These are phyloP conservation scores for Neogobius melanostomus DNA, from an alignment of 2,113 vertebrate species.

Conservation along the genomic window DNA sequence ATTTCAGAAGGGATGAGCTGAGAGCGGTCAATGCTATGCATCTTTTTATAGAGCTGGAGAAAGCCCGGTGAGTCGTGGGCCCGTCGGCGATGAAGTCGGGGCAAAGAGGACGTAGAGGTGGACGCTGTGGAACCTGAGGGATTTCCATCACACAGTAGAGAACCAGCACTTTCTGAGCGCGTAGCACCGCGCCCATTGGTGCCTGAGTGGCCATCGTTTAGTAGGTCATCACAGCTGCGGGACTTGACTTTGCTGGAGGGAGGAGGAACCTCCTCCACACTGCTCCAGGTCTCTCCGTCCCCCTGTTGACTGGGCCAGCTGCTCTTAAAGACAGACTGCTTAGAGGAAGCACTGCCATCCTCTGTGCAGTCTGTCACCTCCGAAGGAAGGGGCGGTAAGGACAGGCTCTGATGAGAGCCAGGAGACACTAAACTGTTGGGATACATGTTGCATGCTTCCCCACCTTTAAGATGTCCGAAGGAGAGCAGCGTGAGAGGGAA, in stretches of 20 bases:
- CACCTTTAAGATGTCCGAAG: slow-evolving; percentile 86
- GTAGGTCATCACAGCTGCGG: slow-evolving; percentile 86
- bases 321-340: slow-evolving; percentile 84
- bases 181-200: slow-evolving; percentile 67
- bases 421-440: slow-evolving; percentile 85
- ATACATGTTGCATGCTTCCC: slow-evolving; percentile 88
- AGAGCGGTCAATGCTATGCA: slow-evolving; percentile 92
- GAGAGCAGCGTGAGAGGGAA: slow-evolving; percentile 91
- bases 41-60: slow-evolving; percentile 92
- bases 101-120: slow-evolving; percentile 54
- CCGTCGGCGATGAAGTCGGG: slow-evolving; percentile 80
- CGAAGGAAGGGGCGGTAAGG: slow-evolving; percentile 79
- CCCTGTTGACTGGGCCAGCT: slow-evolving; percentile 86
- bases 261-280: slow-evolving; percentile 79
- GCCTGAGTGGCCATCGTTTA: slow-evolving; percentile 79
- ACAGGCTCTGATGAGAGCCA: slow-evolving; percentile 79
- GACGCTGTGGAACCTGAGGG: slow-evolving; percentile 72
- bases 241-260: slow-evolving; percentile 84
- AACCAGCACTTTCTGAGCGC: slow-evolving; percentile 89
- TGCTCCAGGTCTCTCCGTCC: slow-evolving; percentile 89
- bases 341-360: slow-evolving; percentile 82
- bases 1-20: slow-evolving; percentile 89
- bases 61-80: slow-evolving; percentile 88
- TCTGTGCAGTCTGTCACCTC: slow-evolving; percentile 72
- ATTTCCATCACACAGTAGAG: slow-evolving; percentile 83